A percentile compares a stretch with the other conserved stretches of the same genome.
phyloP scores from a whole-genome alignment of 2,113 vertebrate genomes.

The Andinoacara biseriatus region DNA sequence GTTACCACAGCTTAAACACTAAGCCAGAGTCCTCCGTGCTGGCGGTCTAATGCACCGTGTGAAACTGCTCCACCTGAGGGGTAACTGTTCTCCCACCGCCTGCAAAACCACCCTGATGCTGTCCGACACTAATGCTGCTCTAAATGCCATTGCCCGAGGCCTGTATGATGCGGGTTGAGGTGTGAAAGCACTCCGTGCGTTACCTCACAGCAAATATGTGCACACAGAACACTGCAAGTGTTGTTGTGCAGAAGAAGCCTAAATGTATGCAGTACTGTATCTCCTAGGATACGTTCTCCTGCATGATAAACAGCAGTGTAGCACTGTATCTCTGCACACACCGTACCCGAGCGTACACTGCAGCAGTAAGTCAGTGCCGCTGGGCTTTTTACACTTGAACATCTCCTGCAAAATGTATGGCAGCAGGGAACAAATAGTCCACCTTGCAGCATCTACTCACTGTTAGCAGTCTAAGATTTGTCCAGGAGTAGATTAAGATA shows the following conservation, averaged over 20 bases:
- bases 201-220: slow-evolving; percentile 6
- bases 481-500: background rate
- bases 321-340: background rate
- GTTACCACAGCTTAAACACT: slow-evolving; percentile 11
- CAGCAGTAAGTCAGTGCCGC: slow-evolving; percentile 17
- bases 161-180: slow-evolving; percentile 8
- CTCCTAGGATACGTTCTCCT: slow-evolving; percentile 19
- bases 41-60: slow-evolving; percentile 44
- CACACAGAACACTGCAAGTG: background rate
- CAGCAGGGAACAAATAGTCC: background rate
- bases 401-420: background rate
- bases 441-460: background rate
- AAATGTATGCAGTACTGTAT: slow-evolving; percentile 31
- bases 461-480: background rate
- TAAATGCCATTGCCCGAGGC: slow-evolving; percentile 41
- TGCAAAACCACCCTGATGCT: slow-evolving; percentile 41
- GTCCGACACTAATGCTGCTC: slow-evolving; percentile 50
- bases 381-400: slow-evolving; percentile 4
- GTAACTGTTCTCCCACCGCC: slow-evolving; percentile 40
- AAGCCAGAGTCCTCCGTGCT: slow-evolving; percentile 3
- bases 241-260: slow-evolving; percentile 36
- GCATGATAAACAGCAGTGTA: slow-evolving; percentile 29
- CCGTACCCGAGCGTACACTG: background rate
- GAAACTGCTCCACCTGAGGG: slow-evolving; percentile 40
- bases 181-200: slow-evolving; percentile 45